Base-by-base conservation (phyloP, 1,140 invertebrate species). In the Lepidurus arcticus region DNA sequence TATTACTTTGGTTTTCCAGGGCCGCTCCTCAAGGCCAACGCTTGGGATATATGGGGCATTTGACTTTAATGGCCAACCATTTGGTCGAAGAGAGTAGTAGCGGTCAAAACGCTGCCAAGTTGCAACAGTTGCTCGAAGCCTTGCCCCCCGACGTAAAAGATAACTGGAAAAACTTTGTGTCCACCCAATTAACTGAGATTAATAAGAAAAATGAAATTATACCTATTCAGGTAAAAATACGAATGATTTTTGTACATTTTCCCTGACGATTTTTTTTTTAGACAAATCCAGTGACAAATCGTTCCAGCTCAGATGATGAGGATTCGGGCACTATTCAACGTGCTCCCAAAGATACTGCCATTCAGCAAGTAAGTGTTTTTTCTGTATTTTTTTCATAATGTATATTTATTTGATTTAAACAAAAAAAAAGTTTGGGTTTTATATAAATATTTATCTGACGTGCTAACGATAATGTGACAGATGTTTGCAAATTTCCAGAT, bases 21-120 rank as follows among this genome's bases (percentile, higher is more conserved):
- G 82, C 79, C 82, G 85, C 85, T 83, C 85, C 84, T 79, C 87
- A 86, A 80, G 85, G 87, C 80, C 85, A 87, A 79, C 84, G 90
- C 34, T 85, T 88, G 82, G 91, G 91, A 53, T 92, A 92, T 81
- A 92, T 92, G 90, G 92, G 92, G 74, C 92, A 93, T 85, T 84
- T 93, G 80, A 91, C 91, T 77, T 89, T 90, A 84, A 91, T 93
- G 78, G 88, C 90, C 24, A 92, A 92, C 85, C 86, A 88, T 80
- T 86, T 92, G 80, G 86, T 87, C 53, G 82, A 86, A 76, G 82
- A 83, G 81, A 78, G 82, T 73, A 86, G 86, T 81, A 85, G 84
- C 81, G 85, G 85, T 13, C 81, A 84, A 76, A 86, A 86, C 81
- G 80, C 81, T 77, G 83, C 83, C 75, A 78, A 83, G 76, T 83